These are phyloP conservation scores for Pecten maximus DNA, from an alignment of 2,888 invertebrate genomes.

Conservation along the genomic window DNA sequence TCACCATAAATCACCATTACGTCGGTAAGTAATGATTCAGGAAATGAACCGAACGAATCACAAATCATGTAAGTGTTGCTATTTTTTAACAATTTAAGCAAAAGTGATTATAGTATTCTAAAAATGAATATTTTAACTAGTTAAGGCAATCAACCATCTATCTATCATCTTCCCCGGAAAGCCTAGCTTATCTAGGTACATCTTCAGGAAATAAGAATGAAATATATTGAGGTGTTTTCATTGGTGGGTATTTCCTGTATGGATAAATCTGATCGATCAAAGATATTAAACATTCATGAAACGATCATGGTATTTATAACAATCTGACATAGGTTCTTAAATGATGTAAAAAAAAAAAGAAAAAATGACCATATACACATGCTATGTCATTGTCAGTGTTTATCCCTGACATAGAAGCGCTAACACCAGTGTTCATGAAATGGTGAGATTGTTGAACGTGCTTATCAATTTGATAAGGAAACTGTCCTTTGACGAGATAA, in stretches of 20 bases:
- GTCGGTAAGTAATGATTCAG: neutral
- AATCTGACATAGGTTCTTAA: neutral
- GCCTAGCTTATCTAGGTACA: neutral
- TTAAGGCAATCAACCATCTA: neutral
- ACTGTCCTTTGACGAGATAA: no score
- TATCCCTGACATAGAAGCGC: no score
- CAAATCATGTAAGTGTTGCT: neutral
- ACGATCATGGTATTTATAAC: neutral
- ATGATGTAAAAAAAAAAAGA: neutral
- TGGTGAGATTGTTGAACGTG: no score
- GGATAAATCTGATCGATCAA: neutral
- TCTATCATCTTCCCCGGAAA: neutral
- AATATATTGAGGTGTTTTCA: neutral
- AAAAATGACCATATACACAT: neutral
- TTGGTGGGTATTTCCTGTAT: slow-evolving; percentile 20
- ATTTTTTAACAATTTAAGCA: neutral
- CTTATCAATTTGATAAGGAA: no score
- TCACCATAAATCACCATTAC: neutral
- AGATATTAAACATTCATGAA: slow-evolving; percentile 17
- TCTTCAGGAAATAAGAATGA: slow-evolving; percentile 8
- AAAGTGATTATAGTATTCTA: neutral
- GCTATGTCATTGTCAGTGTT: neutral
- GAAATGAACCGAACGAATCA: neutral
- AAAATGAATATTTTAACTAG: neutral
- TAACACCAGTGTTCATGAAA: no score